A percentile compares a stretch with the other conserved stretches of the same genome.
Evolutionary conservation across 2,888 invertebrate species (phyloP).

Genomic region (Drosophila neonasuta): DNA sequence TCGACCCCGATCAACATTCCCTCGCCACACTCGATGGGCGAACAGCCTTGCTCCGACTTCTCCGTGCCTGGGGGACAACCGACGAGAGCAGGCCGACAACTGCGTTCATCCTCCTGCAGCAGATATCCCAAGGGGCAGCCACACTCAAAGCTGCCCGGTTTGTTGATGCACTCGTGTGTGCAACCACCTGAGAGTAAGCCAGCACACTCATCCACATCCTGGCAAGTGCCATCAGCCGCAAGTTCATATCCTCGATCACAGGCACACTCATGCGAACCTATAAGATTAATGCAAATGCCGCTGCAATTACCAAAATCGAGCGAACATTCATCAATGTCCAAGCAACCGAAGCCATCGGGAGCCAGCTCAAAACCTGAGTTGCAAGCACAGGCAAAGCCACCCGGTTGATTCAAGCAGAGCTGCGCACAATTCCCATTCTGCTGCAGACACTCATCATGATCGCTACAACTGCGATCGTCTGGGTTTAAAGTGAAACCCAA

Average conservation of each 20-base stretch:
- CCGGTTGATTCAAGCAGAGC: slow-evolving; percentile 83
- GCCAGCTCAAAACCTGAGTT: slow-evolving; percentile 81
- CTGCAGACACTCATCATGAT: slow-evolving; percentile 83
- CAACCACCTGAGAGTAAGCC: slow-evolving; percentile 79
- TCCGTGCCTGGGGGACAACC: slow-evolving; percentile 77
- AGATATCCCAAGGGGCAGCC: slow-evolving; percentile 83
- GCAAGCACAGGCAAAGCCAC: slow-evolving; percentile 83
- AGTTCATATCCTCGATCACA: slow-evolving; percentile 83
- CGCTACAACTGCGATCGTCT: slow-evolving; percentile 77
- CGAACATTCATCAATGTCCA: slow-evolving; percentile 85
- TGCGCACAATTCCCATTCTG: slow-evolving; percentile 85
- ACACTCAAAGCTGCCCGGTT: slow-evolving; percentile 84
- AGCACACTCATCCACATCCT: slow-evolving; percentile 83
- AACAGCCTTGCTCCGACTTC: slow-evolving; percentile 63
- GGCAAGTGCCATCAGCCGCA: slow-evolving; percentile 80
- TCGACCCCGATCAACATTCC: slow-evolving; percentile 81
- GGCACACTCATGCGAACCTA: slow-evolving; percentile 83
- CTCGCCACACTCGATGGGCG: slow-evolving; percentile 80
- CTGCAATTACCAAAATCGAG: slow-evolving; percentile 84
- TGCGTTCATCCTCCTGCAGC: slow-evolving; percentile 74
- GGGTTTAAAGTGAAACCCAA: slow-evolving; percentile 80
- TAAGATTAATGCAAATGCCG: slow-evolving; percentile 84
- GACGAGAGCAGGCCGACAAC: slow-evolving; percentile 71
- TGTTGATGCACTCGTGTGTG: slow-evolving; percentile 84
- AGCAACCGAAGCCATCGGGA: slow-evolving; percentile 76